A percentile compares a stretch with the other conserved stretches of the same genome.
These are phyloP conservation scores for Enteromius treurensis DNA, from an alignment of 2,797 vertebrate species.

Conservation along the genomic window DNA sequence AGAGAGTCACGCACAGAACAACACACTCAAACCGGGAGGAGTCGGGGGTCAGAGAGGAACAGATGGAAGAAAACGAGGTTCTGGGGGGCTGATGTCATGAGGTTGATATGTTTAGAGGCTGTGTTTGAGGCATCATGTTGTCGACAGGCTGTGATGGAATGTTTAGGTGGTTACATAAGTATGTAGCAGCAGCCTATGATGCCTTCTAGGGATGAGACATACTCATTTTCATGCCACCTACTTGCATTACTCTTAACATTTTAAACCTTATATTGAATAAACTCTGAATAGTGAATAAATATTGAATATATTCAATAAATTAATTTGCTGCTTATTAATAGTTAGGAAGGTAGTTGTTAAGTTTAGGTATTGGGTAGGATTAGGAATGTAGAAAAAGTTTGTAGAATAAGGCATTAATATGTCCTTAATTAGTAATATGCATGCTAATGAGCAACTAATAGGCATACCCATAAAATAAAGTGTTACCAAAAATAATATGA, in stretches of 20 bases:
- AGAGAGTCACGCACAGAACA: constrained; percentile 34
- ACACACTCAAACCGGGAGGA: constrained; percentile 44
- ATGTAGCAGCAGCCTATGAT: background rate
- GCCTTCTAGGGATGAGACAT: background rate
- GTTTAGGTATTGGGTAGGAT: too few species aligned
- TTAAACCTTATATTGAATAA: background rate
- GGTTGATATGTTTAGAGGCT: constrained; percentile 43
- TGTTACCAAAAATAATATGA: background rate
- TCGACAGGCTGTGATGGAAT: constrained; percentile 15
- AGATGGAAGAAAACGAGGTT: constrained; percentile 43
- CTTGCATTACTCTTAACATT: background rate
- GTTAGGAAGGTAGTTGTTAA: too few species aligned
- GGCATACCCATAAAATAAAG: too few species aligned
- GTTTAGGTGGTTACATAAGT: background rate
- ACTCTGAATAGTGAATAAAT: too few species aligned
- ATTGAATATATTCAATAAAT: too few species aligned
- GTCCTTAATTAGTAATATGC: too few species aligned
- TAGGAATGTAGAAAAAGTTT: too few species aligned
- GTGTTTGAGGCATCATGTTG: background rate
- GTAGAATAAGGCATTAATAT: too few species aligned
- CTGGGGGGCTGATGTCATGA: constrained; percentile 26
- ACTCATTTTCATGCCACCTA: background rate
- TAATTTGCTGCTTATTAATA: too few species aligned
- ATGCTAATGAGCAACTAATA: too few species aligned
- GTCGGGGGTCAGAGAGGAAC: constrained; percentile 39